These are phyloP conservation scores for Cordilura impudica DNA, from an alignment of 2,888 invertebrate genomes.

Conservation along the genomic window DNA sequence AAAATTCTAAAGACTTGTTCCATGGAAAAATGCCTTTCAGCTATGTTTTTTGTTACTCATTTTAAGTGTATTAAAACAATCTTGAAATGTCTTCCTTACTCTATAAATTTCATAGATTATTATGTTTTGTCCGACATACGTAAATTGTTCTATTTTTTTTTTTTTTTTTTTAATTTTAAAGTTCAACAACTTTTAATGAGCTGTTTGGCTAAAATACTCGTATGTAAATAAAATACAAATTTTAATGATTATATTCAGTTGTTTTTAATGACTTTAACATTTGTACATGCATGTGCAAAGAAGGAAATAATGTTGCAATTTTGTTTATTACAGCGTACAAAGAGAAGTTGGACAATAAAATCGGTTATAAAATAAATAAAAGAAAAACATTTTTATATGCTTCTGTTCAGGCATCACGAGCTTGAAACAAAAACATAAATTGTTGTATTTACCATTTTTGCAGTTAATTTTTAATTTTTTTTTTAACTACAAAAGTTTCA, in stretches of 20 bases:
- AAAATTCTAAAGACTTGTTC: too few species aligned
- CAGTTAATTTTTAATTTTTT: too few species aligned
- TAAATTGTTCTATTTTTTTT: too few species aligned
- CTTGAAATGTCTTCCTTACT: too few species aligned
- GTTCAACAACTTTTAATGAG: background rate
- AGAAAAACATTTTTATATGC: background rate
- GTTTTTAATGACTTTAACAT: background rate
- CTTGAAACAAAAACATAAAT: too few species aligned
- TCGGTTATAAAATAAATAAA: slow-evolving; percentile 7
- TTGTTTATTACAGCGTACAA: slow-evolving; percentile 1
- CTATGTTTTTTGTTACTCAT: background rate
- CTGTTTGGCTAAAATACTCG: too few species aligned
- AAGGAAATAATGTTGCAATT: slow-evolving; percentile 21
- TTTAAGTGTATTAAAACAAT: background rate
- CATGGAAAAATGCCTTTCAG: too few species aligned
- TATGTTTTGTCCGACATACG: background rate
- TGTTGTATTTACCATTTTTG: too few species aligned
- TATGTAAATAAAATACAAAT: background rate
- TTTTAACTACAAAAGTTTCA: too few species aligned
- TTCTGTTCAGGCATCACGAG: background rate
- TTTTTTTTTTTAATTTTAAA: too few species aligned
- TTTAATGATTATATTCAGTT: background rate
- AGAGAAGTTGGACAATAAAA: slow-evolving; percentile 2
- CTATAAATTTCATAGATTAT: background rate
- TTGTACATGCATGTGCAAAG: background rate